Base-by-base conservation (phyloP, 2,797 vertebrate genomes). In the Sebastes melanostomus region DNA sequence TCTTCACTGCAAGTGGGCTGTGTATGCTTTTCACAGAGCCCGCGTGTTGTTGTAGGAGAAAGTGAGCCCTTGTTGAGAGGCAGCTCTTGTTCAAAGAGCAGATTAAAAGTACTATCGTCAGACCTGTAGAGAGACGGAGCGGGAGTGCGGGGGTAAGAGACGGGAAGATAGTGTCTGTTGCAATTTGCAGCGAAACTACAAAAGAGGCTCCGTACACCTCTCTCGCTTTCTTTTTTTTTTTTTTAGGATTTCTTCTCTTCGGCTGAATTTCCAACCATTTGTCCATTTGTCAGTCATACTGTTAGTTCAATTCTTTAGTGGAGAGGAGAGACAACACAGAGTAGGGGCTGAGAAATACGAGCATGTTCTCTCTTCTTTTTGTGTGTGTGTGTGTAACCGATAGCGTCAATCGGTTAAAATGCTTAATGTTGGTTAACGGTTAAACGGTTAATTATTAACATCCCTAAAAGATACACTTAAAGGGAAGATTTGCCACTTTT, bases 71-170 rank as follows among this genome's bases (percentile, higher is more conserved):
- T 56, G 70, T 76, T 77, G 67, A 84, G 81, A 84, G 65, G 77
- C 73, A 72, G 76, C 81, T 80, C 83, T 80, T 82, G 69, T 82
- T 87, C 73, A 82, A 59, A 78, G 83, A 83, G 66, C 18, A 69
- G 79, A 87, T 89, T 86, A 80, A 84, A 78, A 80, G 76, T 72
- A 38, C 24, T 58, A 67, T 76, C 38, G 14, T 69, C 76, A 78
- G 63, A 86, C 76, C 66, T 80, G 56, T 14, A 62, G 69, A 75
- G 63, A 65, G 38, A 67, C n/a, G 24, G 65, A 73, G 77, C 5
- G 1, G 32, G 59, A 72, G 67, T 2, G 7, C 14, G 36, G 0
- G 55, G 24, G 20, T 8, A 14, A 46, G 34, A 79, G 55, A 75
- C 29, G 9, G 34, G 34, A 16, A 70, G 61, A 80, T 82, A 18